Conservation (phyloP, 2,888 invertebrate species). For the Mythimna loreyi region DNA sequence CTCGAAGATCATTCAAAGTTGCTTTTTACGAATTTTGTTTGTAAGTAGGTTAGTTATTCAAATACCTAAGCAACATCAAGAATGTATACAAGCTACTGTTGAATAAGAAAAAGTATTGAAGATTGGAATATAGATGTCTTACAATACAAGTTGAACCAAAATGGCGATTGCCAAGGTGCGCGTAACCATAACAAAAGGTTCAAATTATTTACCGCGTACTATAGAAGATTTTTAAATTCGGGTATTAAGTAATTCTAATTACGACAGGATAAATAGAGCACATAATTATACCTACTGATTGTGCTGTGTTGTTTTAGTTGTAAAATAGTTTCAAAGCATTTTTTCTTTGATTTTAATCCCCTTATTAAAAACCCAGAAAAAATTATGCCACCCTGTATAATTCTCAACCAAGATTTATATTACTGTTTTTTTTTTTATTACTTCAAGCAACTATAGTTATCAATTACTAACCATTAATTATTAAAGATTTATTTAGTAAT, state of each 20-base stretch:
- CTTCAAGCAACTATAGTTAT: neutral
- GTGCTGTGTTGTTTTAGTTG: neutral
- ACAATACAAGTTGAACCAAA: no score
- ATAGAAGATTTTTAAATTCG: no score
- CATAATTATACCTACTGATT: no score
- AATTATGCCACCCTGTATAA: neutral
- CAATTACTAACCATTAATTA: neutral
- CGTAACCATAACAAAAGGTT: no score
- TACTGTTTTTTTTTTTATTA: neutral
- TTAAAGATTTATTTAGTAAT: neutral
- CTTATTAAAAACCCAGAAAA: neutral
- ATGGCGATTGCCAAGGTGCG: no score
- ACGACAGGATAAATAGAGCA: no score
- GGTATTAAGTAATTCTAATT: no score
- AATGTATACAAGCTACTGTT: neutral
- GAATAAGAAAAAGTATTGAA: no score
- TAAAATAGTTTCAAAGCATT: neutral
- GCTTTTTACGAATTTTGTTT: conserved; percentile 19
- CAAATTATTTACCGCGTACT: no score
- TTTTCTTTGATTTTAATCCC: no score
- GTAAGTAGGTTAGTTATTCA: conserved; percentile 9
- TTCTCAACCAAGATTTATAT: neutral
- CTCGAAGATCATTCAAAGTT: conserved; percentile 48
- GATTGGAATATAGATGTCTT: no score
- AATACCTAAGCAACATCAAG: neutral